Conservation (phyloP, 2,113 vertebrate species). For the Dolichallabes microphthalmus region DNA sequence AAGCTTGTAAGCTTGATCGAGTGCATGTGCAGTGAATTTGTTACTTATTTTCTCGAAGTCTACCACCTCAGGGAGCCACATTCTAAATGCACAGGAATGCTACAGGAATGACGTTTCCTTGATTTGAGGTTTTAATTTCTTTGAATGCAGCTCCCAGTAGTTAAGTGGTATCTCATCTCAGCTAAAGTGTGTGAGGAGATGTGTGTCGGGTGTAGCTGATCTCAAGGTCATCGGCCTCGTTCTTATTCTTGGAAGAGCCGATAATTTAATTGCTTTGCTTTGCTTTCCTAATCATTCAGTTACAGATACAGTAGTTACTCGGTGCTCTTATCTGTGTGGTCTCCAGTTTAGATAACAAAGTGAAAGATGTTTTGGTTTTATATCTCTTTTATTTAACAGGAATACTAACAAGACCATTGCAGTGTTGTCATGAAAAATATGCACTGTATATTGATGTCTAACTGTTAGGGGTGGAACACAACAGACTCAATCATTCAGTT, state of each 20-base stretch:
- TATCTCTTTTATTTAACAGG: neutral
- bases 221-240: slow-evolving; percentile 48
- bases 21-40: neutral
- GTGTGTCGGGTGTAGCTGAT: slow-evolving; percentile 5
- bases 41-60: slow-evolving; percentile 32
- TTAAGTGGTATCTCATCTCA: neutral
- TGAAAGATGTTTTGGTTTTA: neutral
- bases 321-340: slow-evolving; percentile 30
- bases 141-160: slow-evolving; percentile 5
- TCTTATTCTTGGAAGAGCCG: slow-evolving; percentile 11
- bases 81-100: slow-evolving; percentile 8
- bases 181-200: neutral
- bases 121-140: slow-evolving; percentile 49
- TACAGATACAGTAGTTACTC: slow-evolving; percentile 33
- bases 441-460: neutral
- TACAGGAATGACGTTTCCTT: slow-evolving; percentile 13
- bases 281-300: slow-evolving; percentile 39
- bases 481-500: too few species aligned
- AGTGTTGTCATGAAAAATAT: neutral
- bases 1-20: slow-evolving; percentile 42
- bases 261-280: slow-evolving; percentile 51
- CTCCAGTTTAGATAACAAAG: neutral
- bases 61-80: neutral
- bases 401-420: neutral
- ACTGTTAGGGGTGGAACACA: neutral